Base-by-base conservation (phyloP, 64 coral and sea anemone genomes). In the Stylophora pistillata region DNA sequence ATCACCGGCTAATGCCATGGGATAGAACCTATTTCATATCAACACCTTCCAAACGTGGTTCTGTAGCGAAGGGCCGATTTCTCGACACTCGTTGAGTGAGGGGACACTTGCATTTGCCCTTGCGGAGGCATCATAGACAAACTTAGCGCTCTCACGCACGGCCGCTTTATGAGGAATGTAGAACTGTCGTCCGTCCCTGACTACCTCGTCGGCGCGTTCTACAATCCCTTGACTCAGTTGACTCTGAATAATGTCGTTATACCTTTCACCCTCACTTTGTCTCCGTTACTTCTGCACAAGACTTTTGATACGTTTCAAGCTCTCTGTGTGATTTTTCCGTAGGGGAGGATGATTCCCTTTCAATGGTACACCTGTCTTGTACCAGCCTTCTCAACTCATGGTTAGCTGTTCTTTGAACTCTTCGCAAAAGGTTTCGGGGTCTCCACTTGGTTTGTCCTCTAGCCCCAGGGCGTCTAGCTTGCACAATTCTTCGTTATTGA, bases 271-370 rank as follows among this genome's bases (percentile, higher is more conserved):
- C 16, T 69, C 55, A 13, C 55, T 34, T 34, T 82, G 62, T 73
- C 47, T 82, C 78, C 74, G 52, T 31, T 62, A 55, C 47, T 73
- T 90, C 58, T 57, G 82, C 27, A 90, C 78, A 27, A 83, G 78
- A 62, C 63, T 90, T 15, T 52, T 4, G 53, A 90, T 53, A 62
- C 78, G 13, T 10, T 13, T 0, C 2, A 90, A 56, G 26, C 88
- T 90, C 23, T 78, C 88, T 56, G 82, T 90, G 14, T 13, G 55
- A 58, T 90, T 90, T 68, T 90, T 83, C n/a, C 78, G 30, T 15
- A 83, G 52, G 34, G 55, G 68, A 17, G 88, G 69, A 28, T 74
- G 88, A 20, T 20, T 69, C 29, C 78, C 55, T 83, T 84, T 82
- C 70, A 30, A 81, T 23, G 77, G 62, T 13, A 88, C 73, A 10